Evolutionary conservation across 2,888 invertebrate species (phyloP).

Genomic region (Andrena camellia): DNA sequence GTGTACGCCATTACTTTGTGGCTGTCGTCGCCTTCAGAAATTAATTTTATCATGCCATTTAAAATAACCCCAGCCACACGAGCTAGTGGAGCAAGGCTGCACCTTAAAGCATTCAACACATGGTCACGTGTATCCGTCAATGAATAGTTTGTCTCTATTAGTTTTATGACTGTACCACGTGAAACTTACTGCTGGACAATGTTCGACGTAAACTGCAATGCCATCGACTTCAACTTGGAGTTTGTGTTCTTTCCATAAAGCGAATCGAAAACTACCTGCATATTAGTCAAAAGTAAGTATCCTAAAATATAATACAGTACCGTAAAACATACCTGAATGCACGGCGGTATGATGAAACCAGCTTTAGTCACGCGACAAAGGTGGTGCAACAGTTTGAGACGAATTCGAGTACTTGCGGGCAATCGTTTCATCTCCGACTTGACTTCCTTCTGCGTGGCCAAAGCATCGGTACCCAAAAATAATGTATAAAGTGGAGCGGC

Average conservation of each 20-base stretch:
- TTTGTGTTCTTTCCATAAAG: conserved; percentile 94
- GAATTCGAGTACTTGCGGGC: conserved; percentile 93
- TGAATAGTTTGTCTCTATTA: neutral
- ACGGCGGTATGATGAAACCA: conserved; percentile 91
- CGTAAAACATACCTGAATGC: conserved; percentile 89
- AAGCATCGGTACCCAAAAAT: conserved; percentile 90
- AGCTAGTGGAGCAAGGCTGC: conserved; percentile 87
- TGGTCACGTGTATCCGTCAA: neutral
- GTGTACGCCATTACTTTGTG: conserved; percentile 91
- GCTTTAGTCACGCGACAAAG: conserved; percentile 90
- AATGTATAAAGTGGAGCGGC: conserved; percentile 92
- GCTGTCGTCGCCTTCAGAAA: conserved; percentile 88
- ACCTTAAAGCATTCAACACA: conserved; percentile 85
- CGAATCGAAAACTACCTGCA: conserved; percentile 93
- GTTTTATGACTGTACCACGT: neutral
- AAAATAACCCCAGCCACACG: conserved; percentile 91
- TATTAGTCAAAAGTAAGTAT: conserved; percentile 55
- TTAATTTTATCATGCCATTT: conserved; percentile 90
- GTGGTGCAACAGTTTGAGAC: conserved; percentile 94
- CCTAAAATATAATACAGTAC: neutral
- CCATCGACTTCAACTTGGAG: conserved; percentile 92
- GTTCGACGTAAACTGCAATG: conserved; percentile 93
- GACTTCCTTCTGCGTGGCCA: conserved; percentile 85
- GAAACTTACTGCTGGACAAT: conserved; percentile 91
- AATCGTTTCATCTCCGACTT: conserved; percentile 90